These are phyloP conservation scores for Macrophya alboannulata DNA, from an alignment of 2,888 invertebrate species.

Conservation along the genomic window DNA sequence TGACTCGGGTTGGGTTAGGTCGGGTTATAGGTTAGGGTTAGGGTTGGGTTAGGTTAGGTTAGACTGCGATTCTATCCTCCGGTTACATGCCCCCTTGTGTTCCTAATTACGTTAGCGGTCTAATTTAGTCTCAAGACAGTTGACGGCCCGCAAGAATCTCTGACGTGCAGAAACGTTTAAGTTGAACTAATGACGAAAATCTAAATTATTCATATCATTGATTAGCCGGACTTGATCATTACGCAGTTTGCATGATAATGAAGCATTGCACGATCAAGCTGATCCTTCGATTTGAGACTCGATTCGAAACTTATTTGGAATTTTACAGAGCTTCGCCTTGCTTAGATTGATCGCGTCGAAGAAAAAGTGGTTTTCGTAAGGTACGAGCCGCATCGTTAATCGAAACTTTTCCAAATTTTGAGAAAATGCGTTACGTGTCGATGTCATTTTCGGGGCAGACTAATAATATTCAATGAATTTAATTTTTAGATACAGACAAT, in stretches of 20 bases:
- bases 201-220: background rate
- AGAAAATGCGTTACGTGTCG: too few species aligned
- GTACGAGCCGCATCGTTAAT: too few species aligned
- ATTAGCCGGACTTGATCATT: background rate
- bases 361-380: too few species aligned
- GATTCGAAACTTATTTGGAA: too few species aligned
- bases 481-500: too few species aligned
- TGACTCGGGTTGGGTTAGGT: conserved; percentile 30
- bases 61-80: conserved; percentile 24
- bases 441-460: too few species aligned
- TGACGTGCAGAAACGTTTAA: conserved; percentile 14
- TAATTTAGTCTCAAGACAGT: conserved; percentile 49
- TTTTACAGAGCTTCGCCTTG: too few species aligned
- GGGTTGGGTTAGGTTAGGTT: conserved; percentile 39
- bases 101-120: conserved; percentile 35
- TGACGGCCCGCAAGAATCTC: conserved; percentile 33
- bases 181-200: background rate
- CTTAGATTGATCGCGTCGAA: too few species aligned
- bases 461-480: too few species aligned
- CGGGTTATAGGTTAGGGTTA: conserved; percentile 15
- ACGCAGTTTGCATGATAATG: too few species aligned
- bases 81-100: conserved; percentile 41
- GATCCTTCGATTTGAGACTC: too few species aligned
- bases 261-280: background rate
- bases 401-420: too few species aligned